A percentile compares a stretch with the other conserved stretches of the same genome.
phyloP scores from a whole-genome alignment of 1,140 invertebrate genomes.

The Gryllus bimaculatus region DNA sequence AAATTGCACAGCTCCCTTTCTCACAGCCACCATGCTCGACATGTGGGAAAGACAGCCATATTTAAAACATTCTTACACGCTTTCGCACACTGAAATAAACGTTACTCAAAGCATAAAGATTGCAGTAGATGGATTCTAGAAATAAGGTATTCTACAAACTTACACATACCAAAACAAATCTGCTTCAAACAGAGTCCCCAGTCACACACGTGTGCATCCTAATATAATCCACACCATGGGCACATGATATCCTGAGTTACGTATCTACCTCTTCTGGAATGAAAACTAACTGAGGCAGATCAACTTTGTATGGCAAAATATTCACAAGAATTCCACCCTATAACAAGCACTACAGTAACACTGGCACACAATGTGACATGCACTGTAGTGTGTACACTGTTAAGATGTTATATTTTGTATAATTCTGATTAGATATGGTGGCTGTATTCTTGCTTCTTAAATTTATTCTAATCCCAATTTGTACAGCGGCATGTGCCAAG shows the following conservation, averaged over 20 bases:
- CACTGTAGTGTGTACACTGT: too few species aligned
- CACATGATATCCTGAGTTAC: constrained; percentile 16
- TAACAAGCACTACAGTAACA: not conserved
- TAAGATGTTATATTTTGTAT: not conserved
- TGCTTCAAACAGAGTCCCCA: not conserved
- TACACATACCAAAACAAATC: constrained; percentile 6
- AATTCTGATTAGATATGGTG: not conserved
- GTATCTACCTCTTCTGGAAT: constrained; percentile 9
- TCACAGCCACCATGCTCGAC: not conserved
- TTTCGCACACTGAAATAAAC: not conserved
- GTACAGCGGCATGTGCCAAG: not conserved
- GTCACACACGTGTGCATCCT: constrained; percentile 3
- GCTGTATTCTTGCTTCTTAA: not conserved
- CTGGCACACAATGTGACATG: not conserved
- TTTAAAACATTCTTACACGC: not conserved
- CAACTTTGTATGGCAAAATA: not conserved
- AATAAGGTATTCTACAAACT: constrained; percentile 7
- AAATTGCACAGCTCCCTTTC: not conserved
- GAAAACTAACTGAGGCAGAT: constrained; percentile 13
- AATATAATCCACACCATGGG: constrained; percentile 11
- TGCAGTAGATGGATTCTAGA: not conserved
- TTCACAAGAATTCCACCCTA: not conserved
- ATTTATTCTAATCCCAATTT: not conserved
- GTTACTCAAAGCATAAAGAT: not conserved
- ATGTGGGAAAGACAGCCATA: not conserved